These are phyloP conservation scores for Drosophila pegasa DNA, from an alignment of 2,888 invertebrate species.

Conservation along the genomic window DNA sequence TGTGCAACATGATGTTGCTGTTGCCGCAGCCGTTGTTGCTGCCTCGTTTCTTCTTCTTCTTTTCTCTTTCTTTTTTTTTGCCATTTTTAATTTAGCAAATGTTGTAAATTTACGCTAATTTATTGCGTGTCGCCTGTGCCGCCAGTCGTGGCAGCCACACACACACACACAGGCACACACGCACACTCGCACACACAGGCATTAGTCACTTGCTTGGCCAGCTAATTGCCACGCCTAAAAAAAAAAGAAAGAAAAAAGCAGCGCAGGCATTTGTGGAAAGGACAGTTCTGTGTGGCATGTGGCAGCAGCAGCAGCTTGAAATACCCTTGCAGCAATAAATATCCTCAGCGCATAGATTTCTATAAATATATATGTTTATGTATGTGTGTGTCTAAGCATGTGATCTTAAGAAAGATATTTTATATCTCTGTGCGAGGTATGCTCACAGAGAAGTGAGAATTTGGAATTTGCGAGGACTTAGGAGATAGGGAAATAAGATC, in stretches of 20 bases:
- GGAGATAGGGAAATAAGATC: no score
- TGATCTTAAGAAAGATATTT: conserved; percentile 1
- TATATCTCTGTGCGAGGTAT: not conserved
- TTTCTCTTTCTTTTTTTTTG: conserved; percentile 38
- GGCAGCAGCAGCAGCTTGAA: conserved; percentile 15
- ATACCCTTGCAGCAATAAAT: conserved; percentile 14
- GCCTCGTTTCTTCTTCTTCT: conserved; percentile 3
- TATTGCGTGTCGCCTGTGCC: conserved; percentile 78
- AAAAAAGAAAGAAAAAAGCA: conserved; percentile 11
- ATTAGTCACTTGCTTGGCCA: conserved; percentile 75
- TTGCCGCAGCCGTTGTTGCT: conserved; percentile 9
- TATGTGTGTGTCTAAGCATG: not conserved
- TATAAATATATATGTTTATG: not conserved
- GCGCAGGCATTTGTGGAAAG: conserved; percentile 1
- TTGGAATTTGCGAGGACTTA: no score
- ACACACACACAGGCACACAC: conserved; percentile 27
- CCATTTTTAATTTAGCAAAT: conserved; percentile 80
- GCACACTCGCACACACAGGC: conserved; percentile 31
- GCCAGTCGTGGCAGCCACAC: conserved; percentile 63
- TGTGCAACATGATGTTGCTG: conserved; percentile 41
- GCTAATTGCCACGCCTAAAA: conserved; percentile 65
- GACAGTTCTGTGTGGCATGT: conserved; percentile 5
- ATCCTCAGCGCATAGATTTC: not conserved
- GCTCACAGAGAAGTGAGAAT: not conserved
- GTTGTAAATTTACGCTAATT: conserved; percentile 81